Base-by-base conservation (phyloP, 2,797 vertebrate genomes). In the Pempheris klunzingeri region DNA sequence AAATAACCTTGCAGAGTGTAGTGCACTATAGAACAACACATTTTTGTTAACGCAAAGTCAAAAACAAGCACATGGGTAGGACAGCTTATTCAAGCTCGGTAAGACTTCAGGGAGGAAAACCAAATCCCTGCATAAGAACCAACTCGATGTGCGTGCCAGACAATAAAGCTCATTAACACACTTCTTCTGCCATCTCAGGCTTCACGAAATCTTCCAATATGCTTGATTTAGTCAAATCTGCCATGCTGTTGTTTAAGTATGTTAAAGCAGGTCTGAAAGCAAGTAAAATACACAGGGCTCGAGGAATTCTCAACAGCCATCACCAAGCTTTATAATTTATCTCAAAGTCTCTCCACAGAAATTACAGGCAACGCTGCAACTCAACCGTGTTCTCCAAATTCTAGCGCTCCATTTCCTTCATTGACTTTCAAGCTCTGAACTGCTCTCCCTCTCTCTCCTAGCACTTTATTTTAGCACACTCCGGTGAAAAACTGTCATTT, bases 161-260 rank as follows among this genome's bases (percentile, higher is more conserved):
- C 17, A 70, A 55, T 32, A 71, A 82, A 82, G 64, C 67, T 80
- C 71, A 77, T 64, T 49, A 81, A 69, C 57, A 69, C 22, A 34
- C 22, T 63, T 72, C 17, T 46, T 59, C 30, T 62, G 36, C 71
- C 15, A 62, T 38, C 26, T 52, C 38, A 44, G 18, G 59, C 55
- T 5, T 15, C 18, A 46, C 61, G 22, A 58, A 46, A 46, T 65
- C 32, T 66, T 66, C 4, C 46, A 72, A 79, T 75, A 32, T 53
- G 43, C 22, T 67, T 10, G 1, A 69, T 65, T 73, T 28, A 13
- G 55, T 49, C n/a, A 69, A 84, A 76, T 79, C 65, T 59, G 36
- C 34, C 10, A 7, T 14, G 18, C 46, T 58, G 53, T 34, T 39
- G 20, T 14, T n/a, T n/a, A n/a, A 41, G 15, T 60, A 61, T n/a